Evolutionary conservation across 2,113 vertebrate species (phyloP), one percentile per base, ranked within the genome.

Genomic region (Reinhardtius hippoglossoides): DNA sequence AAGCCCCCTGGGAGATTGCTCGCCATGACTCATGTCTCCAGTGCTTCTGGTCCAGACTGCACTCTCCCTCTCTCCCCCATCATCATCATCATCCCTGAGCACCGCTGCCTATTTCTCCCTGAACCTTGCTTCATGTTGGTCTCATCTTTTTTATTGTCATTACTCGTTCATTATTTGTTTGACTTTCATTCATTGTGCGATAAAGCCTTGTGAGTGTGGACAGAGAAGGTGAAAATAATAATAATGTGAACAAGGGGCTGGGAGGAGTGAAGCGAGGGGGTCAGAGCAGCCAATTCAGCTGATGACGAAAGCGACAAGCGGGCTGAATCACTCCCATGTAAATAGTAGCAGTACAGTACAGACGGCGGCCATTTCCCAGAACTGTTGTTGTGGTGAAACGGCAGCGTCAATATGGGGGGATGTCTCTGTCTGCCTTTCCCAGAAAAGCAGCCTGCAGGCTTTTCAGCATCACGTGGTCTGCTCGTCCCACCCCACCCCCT

Each of bases 11-110:
- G 92, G 92, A 92, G 71, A 74, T 46, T 61, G 80, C 76, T 83
- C 70, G 80, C 87, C 87, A 88, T 93, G 93, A 94, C 89, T 94
- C 93, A 93, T 92, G 92, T 94, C 93, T 92, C 88, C 67, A 76
- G 86, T 80, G 89, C 88, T 91, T 89, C 89, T 86, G 80, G 89
- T 88, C 87, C 90, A 90, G 88, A 90, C 85, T 84, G 71, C 80
- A 48, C 63, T 62, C 70, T 69, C 72, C 69, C 65, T 31, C 50
- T n/a, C 50, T 27, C 58, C 71, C 82, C 54, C 18, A 15, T 50
- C 46, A 16, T 18, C 57, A 37, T 52, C 58, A 73, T 75, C 77
- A 66, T 86, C 81, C 54, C 63, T 57, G 2, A 75, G 56, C 84
- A 70, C 74, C 24, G 1, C 76, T 63, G 71, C 74, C 31, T 59